Percentiles rank a stretch among this genome's conserved stretches.
phyloP scores from a whole-genome alignment of 2,113 vertebrate species.

The Pelvicachromis taeniatus region DNA sequence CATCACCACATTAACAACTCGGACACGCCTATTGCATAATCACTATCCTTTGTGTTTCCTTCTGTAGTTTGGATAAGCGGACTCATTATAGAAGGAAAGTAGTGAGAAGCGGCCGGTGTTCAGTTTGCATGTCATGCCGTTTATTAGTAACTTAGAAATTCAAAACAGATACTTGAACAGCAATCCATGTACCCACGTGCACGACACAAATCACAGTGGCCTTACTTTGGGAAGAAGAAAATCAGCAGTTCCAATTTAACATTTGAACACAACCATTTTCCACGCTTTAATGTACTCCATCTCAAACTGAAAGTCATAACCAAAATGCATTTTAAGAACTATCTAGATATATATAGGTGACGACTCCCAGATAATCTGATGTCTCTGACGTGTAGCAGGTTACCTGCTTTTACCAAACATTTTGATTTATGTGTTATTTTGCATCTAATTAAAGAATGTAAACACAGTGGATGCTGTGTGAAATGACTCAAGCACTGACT shows the following conservation, averaged over 20 bases:
- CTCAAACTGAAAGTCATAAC: background rate
- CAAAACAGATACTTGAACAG: background rate
- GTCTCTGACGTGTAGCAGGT: background rate
- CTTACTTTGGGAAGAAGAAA: background rate
- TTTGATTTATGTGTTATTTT: background rate
- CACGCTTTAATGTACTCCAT: background rate
- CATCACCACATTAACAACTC: slow-evolving; percentile 57
- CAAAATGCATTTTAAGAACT: background rate
- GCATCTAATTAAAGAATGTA: background rate
- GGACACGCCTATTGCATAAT: slow-evolving; percentile 62
- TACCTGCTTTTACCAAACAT: background rate
- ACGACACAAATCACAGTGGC: background rate
- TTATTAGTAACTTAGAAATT: background rate
- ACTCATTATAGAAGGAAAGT: slow-evolving; percentile 54
- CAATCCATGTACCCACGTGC: background rate
- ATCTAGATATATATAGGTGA: background rate
- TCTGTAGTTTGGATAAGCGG: slow-evolving; percentile 44
- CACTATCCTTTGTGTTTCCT: slow-evolving; percentile 40
- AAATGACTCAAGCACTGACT: background rate
- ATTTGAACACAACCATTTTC: background rate
- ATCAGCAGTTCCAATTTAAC: background rate
- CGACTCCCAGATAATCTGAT: background rate
- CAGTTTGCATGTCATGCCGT: slow-evolving; percentile 9
- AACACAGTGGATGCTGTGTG: background rate
- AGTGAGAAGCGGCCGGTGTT: slow-evolving; percentile 13